Evolutionary conservation across 2,113 vertebrate genomes (phyloP).

Genomic region (Xiphophorus couchianus): DNA sequence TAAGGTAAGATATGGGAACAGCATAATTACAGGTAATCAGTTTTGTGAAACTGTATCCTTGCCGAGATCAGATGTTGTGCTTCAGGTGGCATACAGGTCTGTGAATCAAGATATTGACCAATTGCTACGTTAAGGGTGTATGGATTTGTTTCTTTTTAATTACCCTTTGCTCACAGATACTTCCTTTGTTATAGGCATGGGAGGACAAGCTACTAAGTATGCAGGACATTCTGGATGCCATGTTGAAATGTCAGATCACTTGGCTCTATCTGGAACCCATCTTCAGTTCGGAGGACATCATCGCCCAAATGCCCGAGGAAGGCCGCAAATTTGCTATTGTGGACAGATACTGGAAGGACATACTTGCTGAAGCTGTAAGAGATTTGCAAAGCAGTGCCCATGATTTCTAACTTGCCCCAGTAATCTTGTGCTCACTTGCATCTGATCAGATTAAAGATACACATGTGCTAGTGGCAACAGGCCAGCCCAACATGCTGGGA

Average conservation of each 20-base stretch:
- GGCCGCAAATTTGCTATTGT: conserved; percentile 88
- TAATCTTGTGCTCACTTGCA: neutral
- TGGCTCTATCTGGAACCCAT: conserved; percentile 95
- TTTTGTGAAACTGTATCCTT: too few species aligned
- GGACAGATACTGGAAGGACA: conserved; percentile 87
- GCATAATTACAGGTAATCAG: neutral
- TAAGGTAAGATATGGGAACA: conserved; percentile 79
- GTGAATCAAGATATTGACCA: too few species aligned
- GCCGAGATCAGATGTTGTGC: too few species aligned
- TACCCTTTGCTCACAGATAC: neutral
- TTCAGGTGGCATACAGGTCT: too few species aligned
- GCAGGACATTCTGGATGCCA: conserved; percentile 88
- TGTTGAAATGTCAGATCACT: conserved; percentile 88
- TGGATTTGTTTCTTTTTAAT: too few species aligned
- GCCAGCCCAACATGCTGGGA: conserved; percentile 81
- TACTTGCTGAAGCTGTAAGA: conserved; percentile 85
- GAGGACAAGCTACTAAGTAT: conserved; percentile 85
- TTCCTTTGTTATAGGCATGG: conserved; percentile 81
- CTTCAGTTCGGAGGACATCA: conserved; percentile 93
- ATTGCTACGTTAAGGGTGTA: too few species aligned
- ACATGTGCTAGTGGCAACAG: conserved; percentile 81
- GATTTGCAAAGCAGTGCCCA: neutral
- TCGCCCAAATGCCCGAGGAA: conserved; percentile 94
- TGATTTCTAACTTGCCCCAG: neutral
- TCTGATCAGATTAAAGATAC: conserved; percentile 70